Percentiles rank a stretch among this genome's conserved stretches.
These are phyloP conservation scores for Xestia rhomboidea DNA, from an alignment of 2,888 invertebrate genomes.

Conservation along the genomic window DNA sequence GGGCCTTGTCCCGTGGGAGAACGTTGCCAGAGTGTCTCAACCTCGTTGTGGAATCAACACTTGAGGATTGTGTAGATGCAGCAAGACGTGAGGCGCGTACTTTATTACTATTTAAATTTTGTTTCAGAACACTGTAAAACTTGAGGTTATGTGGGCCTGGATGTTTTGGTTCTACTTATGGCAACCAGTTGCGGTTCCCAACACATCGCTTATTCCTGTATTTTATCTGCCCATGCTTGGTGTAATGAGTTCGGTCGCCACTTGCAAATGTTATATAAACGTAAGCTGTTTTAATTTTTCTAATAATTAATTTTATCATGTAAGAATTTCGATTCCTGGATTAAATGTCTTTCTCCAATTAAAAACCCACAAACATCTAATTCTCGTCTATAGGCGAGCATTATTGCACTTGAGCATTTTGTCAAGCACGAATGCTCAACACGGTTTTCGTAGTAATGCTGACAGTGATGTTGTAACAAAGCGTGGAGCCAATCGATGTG, in stretches of 20 bases:
- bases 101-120: background rate
- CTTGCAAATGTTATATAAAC: constrained; percentile 74
- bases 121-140: background rate
- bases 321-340: background rate
- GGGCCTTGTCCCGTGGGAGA: no score
- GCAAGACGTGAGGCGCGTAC: background rate
- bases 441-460: background rate
- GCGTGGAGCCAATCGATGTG: no score
- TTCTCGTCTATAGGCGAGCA: background rate
- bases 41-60: no score
- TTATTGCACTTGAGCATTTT: no score
- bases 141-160: constrained; percentile 70
- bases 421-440: background rate
- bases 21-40: no score
- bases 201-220: constrained; percentile 74
- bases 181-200: constrained; percentile 77
- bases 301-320: background rate
- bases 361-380: background rate
- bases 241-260: constrained; percentile 51
- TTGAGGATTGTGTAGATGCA: no score
- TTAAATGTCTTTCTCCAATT: background rate
- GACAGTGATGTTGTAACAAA: no score
- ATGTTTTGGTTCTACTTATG: constrained; percentile 75
- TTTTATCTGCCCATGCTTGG: constrained; percentile 79
- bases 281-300: constrained; percentile 70